A percentile compares a stretch with the other conserved stretches of the same genome.
These are phyloP conservation scores for Maniola hyperantus DNA, from an alignment of 2,888 invertebrate species.

Conservation along the genomic window DNA sequence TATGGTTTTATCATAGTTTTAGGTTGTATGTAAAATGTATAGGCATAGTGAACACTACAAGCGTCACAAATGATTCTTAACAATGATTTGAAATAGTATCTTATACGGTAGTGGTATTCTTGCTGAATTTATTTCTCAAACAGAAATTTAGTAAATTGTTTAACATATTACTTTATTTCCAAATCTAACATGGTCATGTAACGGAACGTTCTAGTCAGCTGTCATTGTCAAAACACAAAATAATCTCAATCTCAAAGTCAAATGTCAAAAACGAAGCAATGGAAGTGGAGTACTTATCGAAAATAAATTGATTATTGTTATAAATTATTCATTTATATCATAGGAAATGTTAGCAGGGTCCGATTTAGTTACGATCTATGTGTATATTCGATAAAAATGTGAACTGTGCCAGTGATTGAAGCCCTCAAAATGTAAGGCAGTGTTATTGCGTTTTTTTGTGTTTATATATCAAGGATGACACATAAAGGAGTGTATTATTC, in stretches of 20 bases:
- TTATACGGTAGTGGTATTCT: too few relatives aligned
- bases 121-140: too few relatives aligned
- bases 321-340: conserved; percentile 45
- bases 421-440: conserved; percentile 63
- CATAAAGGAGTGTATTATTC: conserved; percentile 46
- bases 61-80: too few relatives aligned
- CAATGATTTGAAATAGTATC: too few relatives aligned
- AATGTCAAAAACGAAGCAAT: background rate
- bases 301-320: conserved; percentile 43
- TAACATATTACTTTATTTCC: background rate
- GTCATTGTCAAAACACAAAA: background rate
- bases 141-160: too few relatives aligned
- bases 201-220: conserved; percentile 1
- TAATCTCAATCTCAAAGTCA: too few relatives aligned
- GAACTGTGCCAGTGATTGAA: conserved; percentile 53
- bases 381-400: conserved; percentile 58
- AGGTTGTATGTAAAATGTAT: too few relatives aligned
- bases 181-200: background rate
- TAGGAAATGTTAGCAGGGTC: conserved; percentile 52
- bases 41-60: too few relatives aligned
- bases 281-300: conserved; percentile 29
- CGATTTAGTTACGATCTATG: conserved; percentile 44
- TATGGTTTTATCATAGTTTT: too few relatives aligned
- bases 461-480: conserved; percentile 46
- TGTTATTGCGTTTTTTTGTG: conserved; percentile 42